These are phyloP conservation scores for Cistogaster globosa DNA, from an alignment of 2,888 invertebrate species.

Conservation along the genomic window DNA sequence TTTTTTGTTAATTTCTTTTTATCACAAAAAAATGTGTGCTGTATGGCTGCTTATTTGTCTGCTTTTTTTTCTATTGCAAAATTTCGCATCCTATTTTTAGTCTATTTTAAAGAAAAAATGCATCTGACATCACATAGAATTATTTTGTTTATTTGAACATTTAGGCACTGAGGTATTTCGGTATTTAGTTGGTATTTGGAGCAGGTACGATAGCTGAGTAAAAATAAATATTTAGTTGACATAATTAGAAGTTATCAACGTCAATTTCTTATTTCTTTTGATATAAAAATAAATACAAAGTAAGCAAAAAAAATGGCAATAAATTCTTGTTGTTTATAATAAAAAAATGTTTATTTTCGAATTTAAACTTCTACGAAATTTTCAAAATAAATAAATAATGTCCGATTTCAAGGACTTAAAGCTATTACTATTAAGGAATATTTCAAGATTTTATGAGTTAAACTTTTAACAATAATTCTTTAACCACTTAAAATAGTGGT, in stretches of 20 bases:
- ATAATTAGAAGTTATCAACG: conserved; percentile 59
- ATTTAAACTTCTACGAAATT: too few relatives aligned
- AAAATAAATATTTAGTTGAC: conserved; percentile 55
- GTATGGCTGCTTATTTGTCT: conserved; percentile 17
- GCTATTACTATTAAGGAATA: too few relatives aligned
- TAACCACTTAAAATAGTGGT: too few relatives aligned
- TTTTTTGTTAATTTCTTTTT: neutral
- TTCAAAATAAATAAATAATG: too few relatives aligned
- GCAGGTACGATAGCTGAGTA: conserved; percentile 32
- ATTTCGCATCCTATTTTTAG: conserved; percentile 44
- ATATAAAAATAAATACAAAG: neutral
- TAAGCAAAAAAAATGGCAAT: neutral
- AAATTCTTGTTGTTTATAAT: neutral
- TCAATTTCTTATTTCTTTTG: conserved; percentile 26
- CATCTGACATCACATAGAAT: conserved; percentile 34
- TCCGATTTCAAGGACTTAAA: too few relatives aligned
- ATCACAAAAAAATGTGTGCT: conserved; percentile 27
- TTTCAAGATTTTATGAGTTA: too few relatives aligned
- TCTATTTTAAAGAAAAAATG: conserved; percentile 34
- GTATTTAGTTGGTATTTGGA: conserved; percentile 65
- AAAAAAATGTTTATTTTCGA: neutral
- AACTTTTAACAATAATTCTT: too few relatives aligned
- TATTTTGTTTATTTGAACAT: conserved; percentile 37
- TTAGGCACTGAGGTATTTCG: conserved; percentile 14
- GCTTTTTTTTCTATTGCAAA: conserved; percentile 24